Percentiles rank a stretch among this genome's conserved stretches.
Conservation (phyloP, 2,113 vertebrate species). For the Rhabdomys dilectus region DNA sequence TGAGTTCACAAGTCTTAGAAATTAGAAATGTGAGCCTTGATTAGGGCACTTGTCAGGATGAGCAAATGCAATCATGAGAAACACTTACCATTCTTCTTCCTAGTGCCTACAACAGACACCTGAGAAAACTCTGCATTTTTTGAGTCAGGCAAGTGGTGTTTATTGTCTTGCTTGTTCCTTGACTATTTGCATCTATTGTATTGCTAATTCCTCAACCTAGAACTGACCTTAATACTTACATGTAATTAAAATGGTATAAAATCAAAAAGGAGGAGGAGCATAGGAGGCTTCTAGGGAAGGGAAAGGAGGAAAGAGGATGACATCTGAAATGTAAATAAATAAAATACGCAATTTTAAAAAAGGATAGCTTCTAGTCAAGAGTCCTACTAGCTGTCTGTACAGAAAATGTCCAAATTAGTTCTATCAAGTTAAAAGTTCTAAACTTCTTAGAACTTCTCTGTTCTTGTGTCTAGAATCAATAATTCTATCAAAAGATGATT, state of each 20-base stretch:
- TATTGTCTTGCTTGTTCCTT: too few relatives aligned
- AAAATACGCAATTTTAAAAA: too few relatives aligned
- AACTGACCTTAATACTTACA: too few relatives aligned
- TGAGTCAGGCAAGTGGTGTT: background rate
- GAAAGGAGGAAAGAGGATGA: too few relatives aligned
- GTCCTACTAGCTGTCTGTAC: background rate
- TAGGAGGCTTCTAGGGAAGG: too few relatives aligned
- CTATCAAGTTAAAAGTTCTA: background rate
- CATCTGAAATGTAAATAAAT: too few relatives aligned
- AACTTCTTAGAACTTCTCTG: constrained; percentile 2
- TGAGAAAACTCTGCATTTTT: background rate
- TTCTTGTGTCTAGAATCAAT: constrained; percentile 28
- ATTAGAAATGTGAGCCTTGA: background rate
- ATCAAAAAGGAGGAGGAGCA: too few relatives aligned
- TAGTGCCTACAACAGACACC: background rate
- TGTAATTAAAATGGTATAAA: too few relatives aligned
- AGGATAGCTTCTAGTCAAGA: background rate
- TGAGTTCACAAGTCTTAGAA: background rate
- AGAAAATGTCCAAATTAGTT: constrained; percentile 5
- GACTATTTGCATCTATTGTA: too few relatives aligned
- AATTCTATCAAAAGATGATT: constrained; percentile 1
- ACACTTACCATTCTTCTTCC: background rate
- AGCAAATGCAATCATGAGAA: background rate
- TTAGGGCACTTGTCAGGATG: background rate
- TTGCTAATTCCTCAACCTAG: too few relatives aligned